Evolutionary conservation across 2,113 vertebrate genomes (phyloP), one percentile per base, ranked within the genome.

Genomic region (Lethenteron reissneri): DNA sequence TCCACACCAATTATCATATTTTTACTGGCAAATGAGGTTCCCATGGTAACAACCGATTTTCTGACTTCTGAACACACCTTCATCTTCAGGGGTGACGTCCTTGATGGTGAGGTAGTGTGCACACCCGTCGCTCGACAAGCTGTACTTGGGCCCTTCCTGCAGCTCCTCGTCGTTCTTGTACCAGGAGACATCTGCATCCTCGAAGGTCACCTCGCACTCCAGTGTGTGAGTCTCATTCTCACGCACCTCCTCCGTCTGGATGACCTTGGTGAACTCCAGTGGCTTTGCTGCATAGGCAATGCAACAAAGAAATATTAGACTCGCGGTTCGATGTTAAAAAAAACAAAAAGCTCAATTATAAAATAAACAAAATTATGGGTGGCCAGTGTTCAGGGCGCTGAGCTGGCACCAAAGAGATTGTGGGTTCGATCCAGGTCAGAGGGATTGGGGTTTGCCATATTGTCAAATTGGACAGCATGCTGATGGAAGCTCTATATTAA

Each of bases 81-180:
- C 92, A 4, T 99, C 94, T 74, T 95, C 90, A 56, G 86, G 83
- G 73, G 88, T 85, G 76, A 99, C 92, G 1, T 94, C 97, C 82
- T 85, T 85, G 77, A 99, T 99, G 72, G 92, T 90, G 92, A 99
- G 97, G 74, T 96, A 99, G 80, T 99, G 91, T 75, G 88, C 88
- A 74, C 91, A 86, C 11, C 90, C 92, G 74, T 95, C 87, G 14
- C 86, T 96, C 77, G 81, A 85, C 75, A 99, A 99, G 80, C 86
- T 97, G 83, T 96, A 99, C 76, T 99, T 99, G 72, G 82, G 82
- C 79, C 94, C 89, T 78, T 99, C 94, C 69, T 75, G 83, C 75
- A 99, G 85, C 75, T 95, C 92, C 74, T 83, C 88, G 19, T 87
- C 86, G 74, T 88, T 91, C 83, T 97, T 99, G 77, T 97, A 99